Evolutionary conservation across 2,888 invertebrate genomes (phyloP).

Genomic region (Xestia xanthographa): DNA sequence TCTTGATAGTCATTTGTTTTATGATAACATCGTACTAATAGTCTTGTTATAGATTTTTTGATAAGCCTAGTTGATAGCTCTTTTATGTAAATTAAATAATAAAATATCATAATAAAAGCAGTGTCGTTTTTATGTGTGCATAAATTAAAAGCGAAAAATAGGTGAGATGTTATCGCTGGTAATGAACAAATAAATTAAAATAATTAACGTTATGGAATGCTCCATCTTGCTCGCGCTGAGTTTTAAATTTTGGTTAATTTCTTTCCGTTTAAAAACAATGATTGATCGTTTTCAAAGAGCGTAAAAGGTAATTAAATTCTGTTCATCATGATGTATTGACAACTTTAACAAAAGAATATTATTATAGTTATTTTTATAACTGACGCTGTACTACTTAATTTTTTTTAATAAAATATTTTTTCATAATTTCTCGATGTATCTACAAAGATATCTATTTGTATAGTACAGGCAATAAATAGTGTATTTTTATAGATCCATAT

Average conservation of each 20-base stretch:
- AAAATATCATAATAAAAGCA: neutral
- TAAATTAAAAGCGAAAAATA: conserved; percentile 27
- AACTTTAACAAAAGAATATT: conserved; percentile 23
- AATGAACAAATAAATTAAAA: conserved; percentile 45
- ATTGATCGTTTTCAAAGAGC: conserved; percentile 47
- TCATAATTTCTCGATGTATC: neutral
- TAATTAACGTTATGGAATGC: conserved; percentile 34
- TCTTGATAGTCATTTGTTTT: conserved; percentile 14
- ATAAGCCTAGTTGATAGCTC: neutral
- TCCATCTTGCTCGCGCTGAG: conserved; percentile 19
- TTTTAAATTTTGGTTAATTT: conserved; percentile 36
- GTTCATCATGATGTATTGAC: conserved; percentile 23
- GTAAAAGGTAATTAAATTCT: conserved; percentile 25
- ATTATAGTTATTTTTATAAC: neutral
- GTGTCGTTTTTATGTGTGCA: neutral
- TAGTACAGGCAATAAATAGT: neutral
- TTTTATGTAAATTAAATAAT: conserved; percentile 24
- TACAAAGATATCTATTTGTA: neutral
- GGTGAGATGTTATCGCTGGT: conserved; percentile 39
- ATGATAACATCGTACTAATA: neutral
- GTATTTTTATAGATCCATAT: neutral
- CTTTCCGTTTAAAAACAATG: conserved; percentile 37
- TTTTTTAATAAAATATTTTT: neutral
- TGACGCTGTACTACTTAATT: neutral
- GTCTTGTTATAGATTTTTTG: conserved; percentile 7